These are phyloP conservation scores for Eupithecia insigniata DNA, from an alignment of 2,888 invertebrate species.

Conservation along the genomic window DNA sequence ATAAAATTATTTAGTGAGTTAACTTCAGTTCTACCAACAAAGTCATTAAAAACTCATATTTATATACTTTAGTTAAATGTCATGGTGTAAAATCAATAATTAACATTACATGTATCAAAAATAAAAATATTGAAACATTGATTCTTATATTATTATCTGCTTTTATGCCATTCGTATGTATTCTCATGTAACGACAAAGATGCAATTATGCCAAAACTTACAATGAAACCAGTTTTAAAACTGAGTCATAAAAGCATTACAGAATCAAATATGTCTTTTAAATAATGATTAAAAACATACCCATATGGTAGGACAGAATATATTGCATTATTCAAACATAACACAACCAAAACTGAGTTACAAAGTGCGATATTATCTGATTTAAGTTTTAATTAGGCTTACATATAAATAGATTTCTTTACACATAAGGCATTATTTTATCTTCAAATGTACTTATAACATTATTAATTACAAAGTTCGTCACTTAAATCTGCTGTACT, in stretches of 20 bases:
- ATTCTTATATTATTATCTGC: background rate
- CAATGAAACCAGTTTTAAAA: conserved; percentile 10
- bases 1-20: background rate
- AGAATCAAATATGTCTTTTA: conserved; percentile 10
- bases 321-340: conserved; percentile 40
- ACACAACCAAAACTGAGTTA: conserved; percentile 47
- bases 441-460: conserved; percentile 16
- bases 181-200: background rate
- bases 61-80: conserved; percentile 40
- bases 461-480: conserved; percentile 18
- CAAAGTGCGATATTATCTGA: conserved; percentile 38
- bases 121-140: background rate
- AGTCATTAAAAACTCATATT: background rate
- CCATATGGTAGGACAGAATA: conserved; percentile 25
- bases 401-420: conserved; percentile 27
- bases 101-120: background rate
- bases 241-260: background rate
- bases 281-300: conserved; percentile 11
- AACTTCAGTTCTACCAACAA: background rate
- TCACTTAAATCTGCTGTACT: conserved; percentile 25
- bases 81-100: conserved; percentile 48
- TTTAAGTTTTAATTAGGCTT: conserved; percentile 15
- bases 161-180: background rate
- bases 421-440: conserved; percentile 24
- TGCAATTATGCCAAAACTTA: conserved; percentile 23